Evolutionary conservation across 2,888 invertebrate species (phyloP), one percentile per base, ranked within the genome.

Genomic region (Euzetes globulus): DNA sequence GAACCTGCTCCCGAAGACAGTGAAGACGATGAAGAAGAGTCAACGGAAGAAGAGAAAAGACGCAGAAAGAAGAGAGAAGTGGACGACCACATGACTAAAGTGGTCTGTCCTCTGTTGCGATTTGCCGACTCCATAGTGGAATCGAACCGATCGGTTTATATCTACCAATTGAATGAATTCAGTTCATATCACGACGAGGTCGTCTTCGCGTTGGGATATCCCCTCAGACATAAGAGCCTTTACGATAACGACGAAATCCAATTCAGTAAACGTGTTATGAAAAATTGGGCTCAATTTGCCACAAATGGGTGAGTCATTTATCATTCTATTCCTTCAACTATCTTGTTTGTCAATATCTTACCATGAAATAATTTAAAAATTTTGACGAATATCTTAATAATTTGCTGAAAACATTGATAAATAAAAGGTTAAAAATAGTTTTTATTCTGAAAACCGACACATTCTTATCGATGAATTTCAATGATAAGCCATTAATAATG

Each of bases 221-320:
- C 71, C 1, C 47, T 71, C 37, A 71, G 17, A 71, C 71, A 71
- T 71, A 55, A 50, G 19, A 50, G 7, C 15, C 71, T 50, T 7
- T 71, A 71, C 55, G 50, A 50, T 17, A 50, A 9, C 27, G 47
- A 71, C 6, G 71, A 71, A 33, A 55, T 71, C 55, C 33, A 50
- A 33, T 50, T 50, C 52, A 71, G 71, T 27, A 52, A 71, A 71
- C 7, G 47, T 11, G 55, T 71, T 45, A 71, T 71, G 55, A 50
- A 37, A 19, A 71, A 55, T 29, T 71, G 71, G 71, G 50, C 71
- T 7, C 71, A 71, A 55, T 71, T 71, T 25, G 71, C 55, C 19
- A 71, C 33, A 25, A 47, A 50, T 25, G 71, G 71, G 68, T 68
- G 22, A 4, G 19, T 37, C 22, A n/a, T 58, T 9, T 9, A n/a